Conservation (phyloP, 2,888 invertebrate genomes). For the Agrotis puta region DNA sequence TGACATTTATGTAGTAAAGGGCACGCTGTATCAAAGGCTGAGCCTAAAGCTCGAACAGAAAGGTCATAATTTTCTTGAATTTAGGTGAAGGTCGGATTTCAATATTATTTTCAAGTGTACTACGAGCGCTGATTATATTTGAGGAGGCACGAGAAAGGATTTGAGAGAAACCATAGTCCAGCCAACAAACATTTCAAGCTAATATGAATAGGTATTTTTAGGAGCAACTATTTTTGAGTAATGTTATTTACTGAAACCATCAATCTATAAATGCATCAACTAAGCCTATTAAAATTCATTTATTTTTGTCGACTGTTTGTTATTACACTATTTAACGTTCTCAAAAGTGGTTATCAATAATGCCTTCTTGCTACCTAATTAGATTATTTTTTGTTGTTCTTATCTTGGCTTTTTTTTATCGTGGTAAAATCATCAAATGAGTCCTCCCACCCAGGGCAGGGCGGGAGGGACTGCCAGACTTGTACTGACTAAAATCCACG, state of each 20-base stretch:
- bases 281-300: background rate
- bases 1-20: constrained; percentile 35
- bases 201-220: background rate
- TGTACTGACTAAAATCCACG: no score
- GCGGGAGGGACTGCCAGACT: no score
- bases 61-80: constrained; percentile 5
- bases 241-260: background rate
- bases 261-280: no score
- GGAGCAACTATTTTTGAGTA: background rate
- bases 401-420: no score
- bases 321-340: background rate
- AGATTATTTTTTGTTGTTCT: no score
- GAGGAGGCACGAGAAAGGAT: no score
- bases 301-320: background rate
- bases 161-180: no score
- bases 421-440: no score
- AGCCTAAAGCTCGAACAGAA: background rate
- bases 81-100: background rate
- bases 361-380: background rate
- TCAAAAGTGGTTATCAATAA: background rate
- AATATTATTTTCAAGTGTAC: background rate
- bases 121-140: no score
- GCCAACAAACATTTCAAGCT: no score
- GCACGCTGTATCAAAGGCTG: background rate
- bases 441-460: no score